Evolutionary conservation across 2,797 vertebrate species (phyloP).

Genomic region (Ceryle rudis): DNA sequence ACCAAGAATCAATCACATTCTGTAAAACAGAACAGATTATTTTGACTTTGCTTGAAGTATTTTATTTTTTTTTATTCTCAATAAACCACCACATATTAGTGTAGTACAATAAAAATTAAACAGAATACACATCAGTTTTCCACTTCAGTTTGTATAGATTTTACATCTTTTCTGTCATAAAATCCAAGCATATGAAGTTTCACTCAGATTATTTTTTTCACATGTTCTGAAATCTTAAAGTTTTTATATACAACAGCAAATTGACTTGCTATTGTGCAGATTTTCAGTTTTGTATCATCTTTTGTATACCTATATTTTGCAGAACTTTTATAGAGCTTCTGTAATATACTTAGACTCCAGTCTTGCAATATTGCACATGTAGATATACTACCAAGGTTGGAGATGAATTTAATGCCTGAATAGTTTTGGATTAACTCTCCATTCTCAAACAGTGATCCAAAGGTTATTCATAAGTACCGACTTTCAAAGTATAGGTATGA

Average conservation of each 20-base stretch:
- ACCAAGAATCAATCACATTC: neutral
- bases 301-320: neutral
- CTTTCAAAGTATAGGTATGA: neutral
- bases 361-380: neutral
- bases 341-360: neutral
- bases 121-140: fast-evolving
- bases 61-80: neutral
- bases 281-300: neutral
- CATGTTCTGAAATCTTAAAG: neutral
- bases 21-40: neutral
- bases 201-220: neutral
- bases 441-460: neutral
- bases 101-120: neutral
- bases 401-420: neutral
- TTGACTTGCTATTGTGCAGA: neutral
- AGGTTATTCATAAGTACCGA: neutral
- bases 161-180: neutral
- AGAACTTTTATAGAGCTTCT: neutral
- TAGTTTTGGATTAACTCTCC: neutral
- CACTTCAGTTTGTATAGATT: neutral
- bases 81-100: neutral
- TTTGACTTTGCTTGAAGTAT: neutral
- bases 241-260: neutral
- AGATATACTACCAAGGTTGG: neutral
- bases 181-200: neutral